Evolutionary conservation across 2,113 vertebrate species (phyloP).

Genomic region (Bufo gargarizans): DNA sequence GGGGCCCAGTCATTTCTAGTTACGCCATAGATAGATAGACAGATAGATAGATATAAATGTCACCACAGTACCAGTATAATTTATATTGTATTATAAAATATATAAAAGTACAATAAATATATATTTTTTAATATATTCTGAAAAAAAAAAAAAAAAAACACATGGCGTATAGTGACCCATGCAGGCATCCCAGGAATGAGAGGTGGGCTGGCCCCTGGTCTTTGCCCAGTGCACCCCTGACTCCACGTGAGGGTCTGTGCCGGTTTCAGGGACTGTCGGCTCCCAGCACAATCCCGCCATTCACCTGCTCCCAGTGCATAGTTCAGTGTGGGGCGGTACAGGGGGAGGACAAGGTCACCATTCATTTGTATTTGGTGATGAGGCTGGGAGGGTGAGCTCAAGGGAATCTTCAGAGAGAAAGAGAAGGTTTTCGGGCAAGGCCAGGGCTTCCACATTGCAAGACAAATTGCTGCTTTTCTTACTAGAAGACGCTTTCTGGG

Average conservation of each 20-base stretch:
- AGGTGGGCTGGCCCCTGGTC: neutral
- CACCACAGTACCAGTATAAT: no score
- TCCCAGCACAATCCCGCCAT: constrained; percentile 31
- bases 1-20: no score
- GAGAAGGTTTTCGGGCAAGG: neutral
- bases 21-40: no score
- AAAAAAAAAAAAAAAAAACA: neutral
- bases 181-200: neutral
- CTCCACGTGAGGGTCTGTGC: neutral
- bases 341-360: constrained; percentile 46
- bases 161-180: neutral
- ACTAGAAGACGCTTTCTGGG: constrained; percentile 26
- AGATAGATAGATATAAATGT: no score
- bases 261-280: neutral
- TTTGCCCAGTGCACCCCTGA: constrained; percentile 19
- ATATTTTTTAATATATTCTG: neutral
- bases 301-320: constrained; percentile 30
- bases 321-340: constrained; percentile 19
- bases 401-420: constrained; percentile 26
- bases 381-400: constrained; percentile 13
- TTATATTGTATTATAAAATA: no score
- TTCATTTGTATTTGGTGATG: constrained; percentile 48
- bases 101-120: no score
- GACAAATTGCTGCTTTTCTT: constrained; percentile 46
- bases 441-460: constrained; percentile 31